These are phyloP conservation scores for Epizoanthus fatuus DNA, from an alignment of 92 coral and sea anemone species.

Conservation along the genomic window DNA sequence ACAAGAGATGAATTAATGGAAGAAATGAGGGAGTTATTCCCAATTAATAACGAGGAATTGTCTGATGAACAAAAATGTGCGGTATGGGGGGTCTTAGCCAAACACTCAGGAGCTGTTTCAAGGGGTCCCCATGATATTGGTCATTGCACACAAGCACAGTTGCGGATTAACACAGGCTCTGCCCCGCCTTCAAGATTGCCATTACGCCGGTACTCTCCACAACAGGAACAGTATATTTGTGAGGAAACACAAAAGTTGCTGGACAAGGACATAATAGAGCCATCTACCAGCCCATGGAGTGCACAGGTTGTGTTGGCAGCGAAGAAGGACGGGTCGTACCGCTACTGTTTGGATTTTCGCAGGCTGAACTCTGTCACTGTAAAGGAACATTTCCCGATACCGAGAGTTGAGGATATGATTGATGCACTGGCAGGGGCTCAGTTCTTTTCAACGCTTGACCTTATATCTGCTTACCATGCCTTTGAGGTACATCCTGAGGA, in stretches of 20 bases:
- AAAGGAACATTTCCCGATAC: conserved; percentile 63
- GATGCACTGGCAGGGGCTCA: conserved; percentile 52
- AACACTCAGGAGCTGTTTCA: conserved; percentile 44
- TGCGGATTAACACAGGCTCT: conserved; percentile 45
- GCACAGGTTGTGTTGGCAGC: conserved; percentile 54
- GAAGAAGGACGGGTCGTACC: conserved; percentile 23
- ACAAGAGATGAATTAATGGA: conserved; percentile 3
- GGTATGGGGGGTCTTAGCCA: conserved; percentile 39
- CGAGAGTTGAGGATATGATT: conserved; percentile 56
- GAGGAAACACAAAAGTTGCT: conserved; percentile 44
- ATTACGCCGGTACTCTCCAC: conserved; percentile 14
- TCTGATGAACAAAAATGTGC: conserved; percentile 36
- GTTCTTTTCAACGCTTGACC: conserved; percentile 52
- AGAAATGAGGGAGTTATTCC: conserved; percentile 47
- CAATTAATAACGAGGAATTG: conserved; percentile 36
- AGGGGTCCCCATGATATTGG: conserved; percentile 51
- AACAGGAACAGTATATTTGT: conserved; percentile 26
- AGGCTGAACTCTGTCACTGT: conserved; percentile 54
- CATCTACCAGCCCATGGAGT: conserved; percentile 54
- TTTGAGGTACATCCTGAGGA: conserved; percentile 38
- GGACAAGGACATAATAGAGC: conserved; percentile 36
- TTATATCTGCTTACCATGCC: conserved; percentile 45
- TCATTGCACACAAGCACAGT: conserved; percentile 24
- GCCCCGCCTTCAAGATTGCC: conserved; percentile 28
- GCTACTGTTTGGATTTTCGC: conserved; percentile 59